These are phyloP conservation scores for Dicyrtomina minuta DNA, from an alignment of 2,888 invertebrate genomes.

Conservation along the genomic window DNA sequence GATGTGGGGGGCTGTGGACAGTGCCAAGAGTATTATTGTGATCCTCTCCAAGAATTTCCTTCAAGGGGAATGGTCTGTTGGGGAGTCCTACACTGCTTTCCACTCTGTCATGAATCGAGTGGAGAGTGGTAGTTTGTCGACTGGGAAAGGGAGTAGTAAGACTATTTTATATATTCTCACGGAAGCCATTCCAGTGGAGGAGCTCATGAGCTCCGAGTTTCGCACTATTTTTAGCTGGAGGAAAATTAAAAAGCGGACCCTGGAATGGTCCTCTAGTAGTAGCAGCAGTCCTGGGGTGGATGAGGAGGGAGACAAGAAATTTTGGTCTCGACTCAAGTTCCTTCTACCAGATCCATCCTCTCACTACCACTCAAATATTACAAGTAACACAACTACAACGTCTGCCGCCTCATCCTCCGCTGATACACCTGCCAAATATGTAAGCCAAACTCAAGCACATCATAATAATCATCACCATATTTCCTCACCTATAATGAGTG, in stretches of 20 bases:
- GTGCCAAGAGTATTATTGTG: slow-evolving; percentile 59
- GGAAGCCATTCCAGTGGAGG: slow-evolving; percentile 63
- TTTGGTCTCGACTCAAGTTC: slow-evolving; percentile 60
- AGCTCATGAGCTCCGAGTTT: slow-evolving; percentile 74
- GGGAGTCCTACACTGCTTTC: slow-evolving; percentile 61
- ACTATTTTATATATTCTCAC: slow-evolving; percentile 62
- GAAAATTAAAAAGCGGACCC: slow-evolving; percentile 20
- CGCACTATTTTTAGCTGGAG: slow-evolving; percentile 54
- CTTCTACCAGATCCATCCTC: slow-evolving; percentile 55
- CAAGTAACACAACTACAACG: slow-evolving; percentile 51
- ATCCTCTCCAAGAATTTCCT: slow-evolving; percentile 60
- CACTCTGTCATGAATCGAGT: background rate
- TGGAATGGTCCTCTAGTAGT: background rate
- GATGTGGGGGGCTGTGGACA: slow-evolving; percentile 59
- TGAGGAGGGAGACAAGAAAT: slow-evolving; percentile 58
- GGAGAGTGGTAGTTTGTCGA: background rate
- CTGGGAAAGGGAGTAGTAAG: slow-evolving; percentile 55
- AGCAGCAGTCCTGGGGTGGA: too few species aligned
- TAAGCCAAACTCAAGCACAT: background rate
- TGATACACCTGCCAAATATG: slow-evolving; percentile 41
- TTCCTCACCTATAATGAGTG: slow-evolving; percentile 1
- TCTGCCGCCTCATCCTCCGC: slow-evolving; percentile 49
- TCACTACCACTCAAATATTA: slow-evolving; percentile 51
- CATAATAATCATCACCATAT: background rate
- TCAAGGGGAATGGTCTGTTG: slow-evolving; percentile 60